Conservation (phyloP, 2,113 vertebrate genomes). For the Grallaria varia region DNA sequence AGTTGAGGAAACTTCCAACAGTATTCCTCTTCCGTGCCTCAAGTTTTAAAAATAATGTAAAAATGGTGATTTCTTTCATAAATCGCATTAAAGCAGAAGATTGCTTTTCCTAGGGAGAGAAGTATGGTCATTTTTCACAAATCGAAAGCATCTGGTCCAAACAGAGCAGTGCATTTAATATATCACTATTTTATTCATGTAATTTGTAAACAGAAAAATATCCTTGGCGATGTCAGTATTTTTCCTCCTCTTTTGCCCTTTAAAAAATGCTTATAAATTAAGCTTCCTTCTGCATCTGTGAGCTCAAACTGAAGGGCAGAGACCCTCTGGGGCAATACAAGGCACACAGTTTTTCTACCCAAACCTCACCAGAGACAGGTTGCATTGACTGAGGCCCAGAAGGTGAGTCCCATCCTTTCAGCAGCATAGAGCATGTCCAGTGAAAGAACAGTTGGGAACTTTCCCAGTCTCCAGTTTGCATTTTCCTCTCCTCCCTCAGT, state of each 20-base stretch:
- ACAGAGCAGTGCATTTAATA: constrained; percentile 43
- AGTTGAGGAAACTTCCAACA: constrained; percentile 69
- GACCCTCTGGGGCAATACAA: neutral
- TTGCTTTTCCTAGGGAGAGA: constrained; percentile 52
- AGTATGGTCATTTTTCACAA: constrained; percentile 58
- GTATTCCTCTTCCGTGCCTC: constrained; percentile 47
- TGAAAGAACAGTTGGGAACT: neutral
- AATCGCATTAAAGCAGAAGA: constrained; percentile 54
- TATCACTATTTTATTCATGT: constrained; percentile 61
- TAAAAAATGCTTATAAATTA: constrained; percentile 38
- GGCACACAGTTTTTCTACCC: neutral
- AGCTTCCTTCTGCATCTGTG: neutral
- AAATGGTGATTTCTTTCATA: constrained; percentile 66
- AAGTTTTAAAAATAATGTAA: constrained; percentile 63
- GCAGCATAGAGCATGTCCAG: neutral
- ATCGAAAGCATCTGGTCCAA: constrained; percentile 58
- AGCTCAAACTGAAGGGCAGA: neutral
- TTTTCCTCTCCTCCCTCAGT: neutral
- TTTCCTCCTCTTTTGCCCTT: constrained; percentile 49
- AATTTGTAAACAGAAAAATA: constrained; percentile 52
- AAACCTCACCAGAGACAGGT: neutral
- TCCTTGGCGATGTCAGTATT: constrained; percentile 35
- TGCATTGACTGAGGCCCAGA: neutral
- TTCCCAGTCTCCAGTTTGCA: neutral
- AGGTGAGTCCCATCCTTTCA: neutral